These are phyloP conservation scores for Halyomorpha halys DNA, from an alignment of 1,140 invertebrate species.

Conservation along the genomic window DNA sequence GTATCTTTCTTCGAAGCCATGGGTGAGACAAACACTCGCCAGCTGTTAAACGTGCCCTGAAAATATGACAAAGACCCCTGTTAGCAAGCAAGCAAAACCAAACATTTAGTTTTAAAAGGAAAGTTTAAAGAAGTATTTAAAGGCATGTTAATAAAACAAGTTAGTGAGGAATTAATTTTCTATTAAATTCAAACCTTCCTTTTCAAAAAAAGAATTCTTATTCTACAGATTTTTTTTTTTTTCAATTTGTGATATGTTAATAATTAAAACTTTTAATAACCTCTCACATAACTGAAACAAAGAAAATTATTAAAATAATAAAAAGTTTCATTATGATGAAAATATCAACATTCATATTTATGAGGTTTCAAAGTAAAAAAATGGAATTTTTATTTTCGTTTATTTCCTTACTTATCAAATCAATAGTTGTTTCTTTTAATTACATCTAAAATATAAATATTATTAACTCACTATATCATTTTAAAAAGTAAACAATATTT, in stretches of 20 bases:
- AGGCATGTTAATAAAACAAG: conserved; percentile 5
- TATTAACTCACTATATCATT: no score
- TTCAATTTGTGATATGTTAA: neutral
- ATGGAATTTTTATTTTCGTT: no score
- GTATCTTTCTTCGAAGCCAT: conserved; percentile 52
- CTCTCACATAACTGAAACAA: no score
- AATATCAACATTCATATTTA: no score
- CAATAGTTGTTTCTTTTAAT: no score
- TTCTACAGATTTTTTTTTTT: neutral
- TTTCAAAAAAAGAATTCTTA: neutral
- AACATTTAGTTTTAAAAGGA: conserved; percentile 13
- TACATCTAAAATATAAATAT: no score
- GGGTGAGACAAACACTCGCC: conserved; percentile 59
- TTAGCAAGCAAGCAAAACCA: conserved; percentile 23
- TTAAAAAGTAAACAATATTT: no score
- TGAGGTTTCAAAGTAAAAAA: no score
- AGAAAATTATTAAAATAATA: no score
- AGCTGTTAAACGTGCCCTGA: conserved; percentile 62
- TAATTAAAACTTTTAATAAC: no score
- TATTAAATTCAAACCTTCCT: neutral
- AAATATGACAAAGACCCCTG: conserved; percentile 33
- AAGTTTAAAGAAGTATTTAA: conserved; percentile 1
- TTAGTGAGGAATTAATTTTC: neutral
- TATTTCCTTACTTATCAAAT: no score
- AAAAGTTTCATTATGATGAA: no score